A percentile compares a stretch with the other conserved stretches of the same genome.
phyloP scores from a whole-genome alignment of 2,113 vertebrate genomes.

The Cebus imitator region DNA sequence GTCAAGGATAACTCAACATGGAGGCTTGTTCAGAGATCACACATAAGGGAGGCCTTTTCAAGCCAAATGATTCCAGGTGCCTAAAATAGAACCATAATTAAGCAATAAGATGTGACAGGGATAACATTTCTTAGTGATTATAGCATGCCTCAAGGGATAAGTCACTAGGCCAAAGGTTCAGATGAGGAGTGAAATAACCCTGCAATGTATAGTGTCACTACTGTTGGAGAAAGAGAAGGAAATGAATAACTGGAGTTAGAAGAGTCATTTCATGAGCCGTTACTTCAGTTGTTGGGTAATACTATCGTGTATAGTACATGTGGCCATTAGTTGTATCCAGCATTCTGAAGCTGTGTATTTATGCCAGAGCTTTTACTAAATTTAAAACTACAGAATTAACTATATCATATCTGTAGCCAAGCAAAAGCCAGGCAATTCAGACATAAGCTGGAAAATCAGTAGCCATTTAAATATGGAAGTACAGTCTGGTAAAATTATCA shows the following conservation, averaged over 20 bases:
- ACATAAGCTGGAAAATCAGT: neutral
- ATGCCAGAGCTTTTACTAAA: neutral
- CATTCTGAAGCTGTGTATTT: neutral
- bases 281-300: neutral
- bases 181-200: constrained; percentile 24
- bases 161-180: constrained; percentile 47
- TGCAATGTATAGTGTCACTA: constrained; percentile 14
- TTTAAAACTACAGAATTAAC: neutral
- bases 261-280: neutral
- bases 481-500: neutral
- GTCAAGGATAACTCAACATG: constrained; percentile 3
- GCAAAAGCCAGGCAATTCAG: neutral
- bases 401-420: neutral
- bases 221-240: neutral
- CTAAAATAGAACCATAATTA: constrained; percentile 68
- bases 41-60: neutral
- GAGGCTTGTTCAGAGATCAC: constrained; percentile 26
- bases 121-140: constrained; percentile 63
- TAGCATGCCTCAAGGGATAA: constrained; percentile 50
- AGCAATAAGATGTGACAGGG: constrained; percentile 58
- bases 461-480: neutral
- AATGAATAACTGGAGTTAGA: neutral
- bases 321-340: neutral
- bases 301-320: neutral
- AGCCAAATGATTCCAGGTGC: constrained; percentile 20